Conservation (phyloP, 64 coral and sea anemone species). For the Porites lutea region DNA sequence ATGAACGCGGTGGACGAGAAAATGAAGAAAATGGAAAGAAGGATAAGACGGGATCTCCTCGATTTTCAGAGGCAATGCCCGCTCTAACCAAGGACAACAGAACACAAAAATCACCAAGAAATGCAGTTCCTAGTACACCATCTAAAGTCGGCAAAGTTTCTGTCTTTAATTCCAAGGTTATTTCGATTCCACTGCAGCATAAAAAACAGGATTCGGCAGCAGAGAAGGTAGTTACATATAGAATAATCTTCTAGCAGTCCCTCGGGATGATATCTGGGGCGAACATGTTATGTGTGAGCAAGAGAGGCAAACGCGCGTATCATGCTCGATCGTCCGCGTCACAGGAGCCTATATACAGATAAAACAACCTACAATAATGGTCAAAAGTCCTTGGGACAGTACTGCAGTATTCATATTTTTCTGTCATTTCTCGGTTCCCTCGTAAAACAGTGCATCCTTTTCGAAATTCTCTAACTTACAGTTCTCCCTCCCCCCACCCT, state of each 20-base stretch:
- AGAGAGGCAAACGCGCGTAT: no score
- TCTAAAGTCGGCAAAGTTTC: slow-evolving; percentile 37
- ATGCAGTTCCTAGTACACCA: background rate
- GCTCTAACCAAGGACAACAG: background rate
- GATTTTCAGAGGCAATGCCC: background rate
- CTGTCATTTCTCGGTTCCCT: no score
- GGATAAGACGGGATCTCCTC: background rate
- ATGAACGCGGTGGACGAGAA: background rate
- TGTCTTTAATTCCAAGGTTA: slow-evolving; percentile 30
- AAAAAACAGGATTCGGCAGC: background rate
- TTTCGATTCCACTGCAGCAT: slow-evolving; percentile 21
- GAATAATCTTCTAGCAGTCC: background rate
- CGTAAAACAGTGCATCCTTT: no score
- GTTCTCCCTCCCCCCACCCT: no score
- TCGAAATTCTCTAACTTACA: no score
- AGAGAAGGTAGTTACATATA: slow-evolving; percentile 9
- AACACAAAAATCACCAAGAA: background rate
- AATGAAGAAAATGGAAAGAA: background rate
- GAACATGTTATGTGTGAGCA: no score
- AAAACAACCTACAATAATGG: no score
- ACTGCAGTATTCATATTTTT: no score
- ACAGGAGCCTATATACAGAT: no score
- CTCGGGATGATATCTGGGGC: no score
- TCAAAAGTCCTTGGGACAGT: no score
- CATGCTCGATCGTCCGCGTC: no score